Base-by-base conservation (phyloP, 1,140 invertebrate species). In the Drosophila funebris region DNA sequence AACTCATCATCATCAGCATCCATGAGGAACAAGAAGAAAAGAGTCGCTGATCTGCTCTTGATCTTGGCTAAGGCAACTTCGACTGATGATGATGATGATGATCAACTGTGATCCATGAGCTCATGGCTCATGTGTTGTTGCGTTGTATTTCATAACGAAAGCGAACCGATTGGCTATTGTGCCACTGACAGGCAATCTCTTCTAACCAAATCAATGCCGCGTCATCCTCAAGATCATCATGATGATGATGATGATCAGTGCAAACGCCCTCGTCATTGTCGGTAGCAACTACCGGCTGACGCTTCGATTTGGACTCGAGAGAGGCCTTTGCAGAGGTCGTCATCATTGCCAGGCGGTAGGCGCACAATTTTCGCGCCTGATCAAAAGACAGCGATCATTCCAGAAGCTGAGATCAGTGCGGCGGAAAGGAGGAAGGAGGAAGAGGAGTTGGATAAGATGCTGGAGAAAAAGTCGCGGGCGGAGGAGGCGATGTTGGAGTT, bases 301-400 rank as follows among this genome's bases (percentile, higher is more conserved):
- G 69, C 71, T 36, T 67, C 37, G 36, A 16, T 29, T n/a, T 3
- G 16, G 16, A 54, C 36, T 39, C 52, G 3, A 24, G 13, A 29
- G 39, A 29, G 57, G 53, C 53, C 20, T 7, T 14, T 44, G 69
- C n/a, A n/a, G n/a, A 43, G 62, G 27, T 41, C 75, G 48, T 37
- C 44, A 24, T 43, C 37, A 33, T 27, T 4, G 24, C 46, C 53
- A 24, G 37, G n/a, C 56, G 58, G 73, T 69, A 79, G 77, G 63
- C 67, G 75, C 71, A 88, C 79, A 88, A 79, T 83, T 88, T 88
- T 88, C 76, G 83, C 83, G 83, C 83, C 83, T 78, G 74, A 82
- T 87, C 82, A 87, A 87, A 87, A 87, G 82, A 48, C 60, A 69
- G 78, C 70, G 78, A 67, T 64, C 69, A 43, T 43, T 60, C 50